Evolutionary conservation across 2,888 invertebrate genomes (phyloP).

Genomic region (Gisinianus flammeolus): DNA sequence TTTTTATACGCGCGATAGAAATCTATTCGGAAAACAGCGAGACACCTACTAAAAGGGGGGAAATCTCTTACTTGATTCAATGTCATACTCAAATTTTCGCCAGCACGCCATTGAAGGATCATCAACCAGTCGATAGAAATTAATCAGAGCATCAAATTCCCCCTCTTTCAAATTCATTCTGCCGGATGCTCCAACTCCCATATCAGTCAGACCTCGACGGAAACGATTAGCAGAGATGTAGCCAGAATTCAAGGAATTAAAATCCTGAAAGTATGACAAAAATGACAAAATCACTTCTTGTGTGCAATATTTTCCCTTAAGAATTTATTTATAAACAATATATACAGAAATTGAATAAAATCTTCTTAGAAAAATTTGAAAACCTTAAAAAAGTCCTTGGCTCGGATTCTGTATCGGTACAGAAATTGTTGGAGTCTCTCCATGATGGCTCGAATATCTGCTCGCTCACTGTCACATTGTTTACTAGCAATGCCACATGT

Average conservation of each 20-base stretch:
- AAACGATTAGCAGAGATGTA: slow-evolving; percentile 75
- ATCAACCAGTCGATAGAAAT: slow-evolving; percentile 75
- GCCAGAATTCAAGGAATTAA: slow-evolving; percentile 73
- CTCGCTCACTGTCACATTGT: slow-evolving; percentile 65
- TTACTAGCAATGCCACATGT: slow-evolving; percentile 60
- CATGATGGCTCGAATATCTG: slow-evolving; percentile 62
- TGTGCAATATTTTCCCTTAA: not conserved
- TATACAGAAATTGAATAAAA: not conserved
- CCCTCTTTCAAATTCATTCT: slow-evolving; percentile 67
- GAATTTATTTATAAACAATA: not conserved
- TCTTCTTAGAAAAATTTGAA: not conserved
- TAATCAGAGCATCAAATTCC: slow-evolving; percentile 71
- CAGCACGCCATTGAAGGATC: slow-evolving; percentile 74
- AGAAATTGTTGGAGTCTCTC: slow-evolving; percentile 73
- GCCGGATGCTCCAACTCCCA: slow-evolving; percentile 69
- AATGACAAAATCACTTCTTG: not conserved
- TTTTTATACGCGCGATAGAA: too few species aligned
- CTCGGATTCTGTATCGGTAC: slow-evolving; percentile 69
- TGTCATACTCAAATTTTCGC: slow-evolving; percentile 78
- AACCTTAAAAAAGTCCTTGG: slow-evolving; percentile 74
- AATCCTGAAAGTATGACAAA: slow-evolving; percentile 65
- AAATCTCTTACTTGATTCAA: slow-evolving; percentile 70
- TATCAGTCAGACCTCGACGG: slow-evolving; percentile 71
- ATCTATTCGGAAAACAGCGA: too few species aligned
- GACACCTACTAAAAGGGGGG: too few species aligned